Conservation (phyloP, 2,888 invertebrate species). For the Netelia fuscicornis region DNA sequence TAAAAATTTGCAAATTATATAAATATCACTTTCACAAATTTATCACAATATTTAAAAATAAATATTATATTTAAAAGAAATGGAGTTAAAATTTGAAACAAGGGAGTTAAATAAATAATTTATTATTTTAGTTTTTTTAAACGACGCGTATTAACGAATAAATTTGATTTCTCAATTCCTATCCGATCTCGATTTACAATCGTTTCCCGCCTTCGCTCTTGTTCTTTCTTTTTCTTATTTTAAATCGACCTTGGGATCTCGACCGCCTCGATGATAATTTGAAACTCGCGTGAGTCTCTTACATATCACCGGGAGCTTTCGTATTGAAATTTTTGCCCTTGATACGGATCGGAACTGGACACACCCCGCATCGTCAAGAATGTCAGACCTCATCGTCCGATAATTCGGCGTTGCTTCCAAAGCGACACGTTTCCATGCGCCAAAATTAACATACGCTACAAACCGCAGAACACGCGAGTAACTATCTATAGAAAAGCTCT, state of each 20-base stretch:
- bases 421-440: constrained; percentile 42
- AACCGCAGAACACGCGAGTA: background rate
- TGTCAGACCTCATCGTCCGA: too few relatives aligned
- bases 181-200: background rate
- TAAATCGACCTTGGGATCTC: background rate
- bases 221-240: background rate
- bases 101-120: too few relatives aligned
- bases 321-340: background rate
- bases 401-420: background rate
- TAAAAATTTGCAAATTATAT: too few relatives aligned
- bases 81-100: too few relatives aligned
- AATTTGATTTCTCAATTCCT: background rate
- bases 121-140: too few relatives aligned
- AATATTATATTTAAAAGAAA: too few relatives aligned
- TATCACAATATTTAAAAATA: too few relatives aligned
- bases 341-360: background rate
- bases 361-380: too few relatives aligned
- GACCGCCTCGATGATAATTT: background rate
- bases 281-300: background rate
- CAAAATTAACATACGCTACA: constrained; percentile 46
- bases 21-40: too few relatives aligned
- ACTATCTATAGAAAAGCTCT: constrained; percentile 45
- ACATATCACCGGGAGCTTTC: constrained; percentile 20
- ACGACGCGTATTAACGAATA: too few relatives aligned
- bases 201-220: background rate